Percentiles rank a stretch among this genome's conserved stretches.
Conservation (phyloP, 2,797 vertebrate species). For the Centropyge bicolor region DNA sequence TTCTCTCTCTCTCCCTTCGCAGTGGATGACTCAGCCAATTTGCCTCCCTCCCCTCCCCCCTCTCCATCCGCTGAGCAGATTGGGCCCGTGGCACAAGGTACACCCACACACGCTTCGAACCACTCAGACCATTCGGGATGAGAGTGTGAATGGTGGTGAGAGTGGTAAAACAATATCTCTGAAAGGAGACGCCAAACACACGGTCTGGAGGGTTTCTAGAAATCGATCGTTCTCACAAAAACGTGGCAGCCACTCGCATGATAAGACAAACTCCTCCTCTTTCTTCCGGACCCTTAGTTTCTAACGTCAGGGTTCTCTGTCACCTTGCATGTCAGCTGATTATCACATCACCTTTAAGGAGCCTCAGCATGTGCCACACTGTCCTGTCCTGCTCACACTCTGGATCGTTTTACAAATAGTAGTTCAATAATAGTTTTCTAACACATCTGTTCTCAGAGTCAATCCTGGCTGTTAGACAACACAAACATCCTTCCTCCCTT, state of each 20-base stretch:
- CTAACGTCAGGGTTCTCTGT: constrained; percentile 3
- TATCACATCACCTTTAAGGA: constrained; percentile 26
- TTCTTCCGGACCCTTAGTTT: constrained; percentile 38
- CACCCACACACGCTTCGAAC: constrained; percentile 64
- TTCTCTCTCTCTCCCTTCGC: constrained; percentile 71
- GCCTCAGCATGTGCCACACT: constrained; percentile 53
- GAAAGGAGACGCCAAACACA: constrained; percentile 18
- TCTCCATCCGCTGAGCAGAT: constrained; percentile 94
- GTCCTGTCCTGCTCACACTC: constrained; percentile 28
- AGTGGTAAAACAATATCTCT: constrained; percentile 35
- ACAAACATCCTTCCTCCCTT: constrained; percentile 19
- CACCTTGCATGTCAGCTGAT: constrained; percentile 44
- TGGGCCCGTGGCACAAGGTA: constrained; percentile 92
- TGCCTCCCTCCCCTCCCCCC: constrained; percentile 96
- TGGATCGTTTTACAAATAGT: not conserved
- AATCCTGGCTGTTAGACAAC: not conserved
- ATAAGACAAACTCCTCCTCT: constrained; percentile 43
- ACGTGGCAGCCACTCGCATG: constrained; percentile 20
- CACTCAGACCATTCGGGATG: constrained; percentile 47
- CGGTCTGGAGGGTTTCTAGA: not conserved
- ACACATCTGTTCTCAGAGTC: constrained; percentile 4
- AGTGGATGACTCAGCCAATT: constrained; percentile 91
- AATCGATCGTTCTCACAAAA: not conserved
- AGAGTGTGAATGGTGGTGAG: constrained; percentile 66
- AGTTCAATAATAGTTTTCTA: constrained; percentile 9